Evolutionary conservation across 2,888 invertebrate species (phyloP), one percentile per base, ranked within the genome.

Genomic region (Ochropleura leucogaster): DNA sequence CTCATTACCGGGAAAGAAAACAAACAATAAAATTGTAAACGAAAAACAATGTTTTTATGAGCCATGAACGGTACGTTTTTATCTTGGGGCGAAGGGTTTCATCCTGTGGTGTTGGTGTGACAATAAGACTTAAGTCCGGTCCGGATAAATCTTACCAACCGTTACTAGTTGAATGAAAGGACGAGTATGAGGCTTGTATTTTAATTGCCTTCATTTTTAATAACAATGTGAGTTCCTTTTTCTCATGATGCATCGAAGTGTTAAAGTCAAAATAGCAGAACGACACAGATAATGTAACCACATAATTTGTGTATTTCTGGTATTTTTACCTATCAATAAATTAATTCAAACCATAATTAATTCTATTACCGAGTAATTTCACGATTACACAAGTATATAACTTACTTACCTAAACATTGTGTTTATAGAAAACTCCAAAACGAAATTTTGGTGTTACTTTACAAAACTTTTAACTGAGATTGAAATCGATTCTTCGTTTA

Each of bases 401-500:
- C n/a, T n/a, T 40, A 18, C 20, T 49, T 14, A 40, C 7, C n/a
- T 51, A 2, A 30, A 30, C 30, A 57, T 64, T 82, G 44, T 73
- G 59, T 74, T 70, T 30, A 6, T 62, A 53, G 8, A 71, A 67
- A 79, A 68, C 57, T 62, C 68, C n/a, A 47, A 59, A 63, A 84
- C 71, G 72, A 63, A 63, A 82, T 86, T 66, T 79, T 60, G 71
- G 69, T 84, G 65, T 80, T 72, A 86, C 80, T 86, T 80, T 74
- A 84, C 63, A 79, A 77, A 85, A 84, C 77, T 85, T 77, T 79
- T 82, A 74, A 72, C 74, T 69, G 76, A 77, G 87, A 85, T 80
- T 87, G 80, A 87, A 87, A 87, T 85, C 87, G 80, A 87, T 85
- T 80, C 71, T 60, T 72, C 85, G 60, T 72, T 82, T 82, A 78